A percentile compares a stretch with the other conserved stretches of the same genome.
These are phyloP conservation scores for Philypnodon macrostomus DNA, from an alignment of 2,797 vertebrate genomes.

Conservation along the genomic window DNA sequence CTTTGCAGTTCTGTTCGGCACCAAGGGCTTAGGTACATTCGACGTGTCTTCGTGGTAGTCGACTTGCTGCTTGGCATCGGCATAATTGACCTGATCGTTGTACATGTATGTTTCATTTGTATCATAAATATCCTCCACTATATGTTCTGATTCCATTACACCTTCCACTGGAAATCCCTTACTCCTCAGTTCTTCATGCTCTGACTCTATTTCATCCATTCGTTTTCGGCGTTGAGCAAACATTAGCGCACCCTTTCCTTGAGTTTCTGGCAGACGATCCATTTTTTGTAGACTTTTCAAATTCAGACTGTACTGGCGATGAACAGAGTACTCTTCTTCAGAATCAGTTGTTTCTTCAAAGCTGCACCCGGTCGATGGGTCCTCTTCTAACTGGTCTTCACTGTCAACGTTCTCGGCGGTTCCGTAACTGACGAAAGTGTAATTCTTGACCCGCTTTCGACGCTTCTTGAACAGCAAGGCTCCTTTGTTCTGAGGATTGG, in stretches of 20 bases:
- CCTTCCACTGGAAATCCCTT: constrained; percentile 65
- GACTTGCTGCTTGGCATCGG: constrained; percentile 53
- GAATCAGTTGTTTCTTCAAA: constrained; percentile 83
- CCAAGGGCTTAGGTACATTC: constrained; percentile 66
- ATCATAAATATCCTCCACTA: constrained; percentile 34
- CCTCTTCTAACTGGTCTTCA: constrained; percentile 72
- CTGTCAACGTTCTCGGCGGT: constrained; percentile 80
- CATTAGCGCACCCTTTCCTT: constrained; percentile 93
- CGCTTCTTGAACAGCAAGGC: constrained; percentile 92
- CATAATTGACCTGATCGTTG: constrained; percentile 60
- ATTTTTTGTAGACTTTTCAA: constrained; percentile 82
- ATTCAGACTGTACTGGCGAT: constrained; percentile 75
- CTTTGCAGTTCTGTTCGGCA: constrained; percentile 87
- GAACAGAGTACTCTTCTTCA: constrained; percentile 81
- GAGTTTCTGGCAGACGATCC: constrained; percentile 87
- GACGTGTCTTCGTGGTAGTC: constrained; percentile 56
- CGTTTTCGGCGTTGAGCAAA: constrained; percentile 90
- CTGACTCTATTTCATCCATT: constrained; percentile 87
- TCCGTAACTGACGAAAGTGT: constrained; percentile 90
- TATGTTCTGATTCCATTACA: constrained; percentile 35
- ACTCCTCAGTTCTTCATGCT: constrained; percentile 83
- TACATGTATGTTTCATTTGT: constrained; percentile 42
- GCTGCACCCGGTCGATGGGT: constrained; percentile 73
- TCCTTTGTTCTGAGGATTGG: constrained; percentile 88
- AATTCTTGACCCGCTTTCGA: constrained; percentile 86